phyloP scores from a whole-genome alignment of 64 coral and sea anemone species.

The Montipora capricornis region DNA sequence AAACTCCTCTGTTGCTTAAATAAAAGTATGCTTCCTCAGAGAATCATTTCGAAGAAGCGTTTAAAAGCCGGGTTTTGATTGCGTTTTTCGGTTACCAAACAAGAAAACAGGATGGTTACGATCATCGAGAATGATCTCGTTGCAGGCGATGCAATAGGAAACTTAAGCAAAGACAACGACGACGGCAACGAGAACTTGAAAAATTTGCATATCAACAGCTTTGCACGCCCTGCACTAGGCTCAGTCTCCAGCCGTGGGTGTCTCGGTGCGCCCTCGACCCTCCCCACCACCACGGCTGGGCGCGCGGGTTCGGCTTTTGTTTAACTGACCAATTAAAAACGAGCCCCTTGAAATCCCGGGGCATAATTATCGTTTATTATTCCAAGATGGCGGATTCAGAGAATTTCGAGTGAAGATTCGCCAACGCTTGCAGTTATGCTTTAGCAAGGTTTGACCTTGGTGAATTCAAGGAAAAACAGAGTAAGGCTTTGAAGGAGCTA shows the following conservation, averaged over 20 bases:
- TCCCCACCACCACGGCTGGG: neutral
- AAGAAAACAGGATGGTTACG: too few species aligned
- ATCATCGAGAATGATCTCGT: too few species aligned
- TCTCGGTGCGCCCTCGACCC: neutral
- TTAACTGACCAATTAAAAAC: neutral
- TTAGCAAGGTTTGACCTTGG: neutral
- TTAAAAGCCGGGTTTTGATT: too few species aligned
- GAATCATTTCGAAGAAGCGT: too few species aligned
- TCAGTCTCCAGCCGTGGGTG: neutral
- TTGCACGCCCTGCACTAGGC: neutral
- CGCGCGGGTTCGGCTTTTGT: neutral
- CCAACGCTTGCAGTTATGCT: neutral
- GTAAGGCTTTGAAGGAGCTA: constrained; percentile 8
- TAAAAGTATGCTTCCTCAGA: too few species aligned
- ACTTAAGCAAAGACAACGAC: too few species aligned
- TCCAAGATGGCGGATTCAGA: neutral
- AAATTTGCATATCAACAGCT: too few species aligned
- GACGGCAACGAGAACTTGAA: too few species aligned
- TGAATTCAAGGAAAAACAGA: constrained; percentile 25
- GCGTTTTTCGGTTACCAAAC: too few species aligned
- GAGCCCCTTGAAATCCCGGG: neutral
- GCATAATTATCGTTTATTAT: neutral
- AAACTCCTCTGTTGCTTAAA: too few species aligned
- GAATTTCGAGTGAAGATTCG: neutral
- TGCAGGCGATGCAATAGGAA: too few species aligned